Evolutionary conservation across 2,888 invertebrate species (phyloP), one percentile per base, ranked within the genome.

Genomic region (Bembecia ichneumoniformis): DNA sequence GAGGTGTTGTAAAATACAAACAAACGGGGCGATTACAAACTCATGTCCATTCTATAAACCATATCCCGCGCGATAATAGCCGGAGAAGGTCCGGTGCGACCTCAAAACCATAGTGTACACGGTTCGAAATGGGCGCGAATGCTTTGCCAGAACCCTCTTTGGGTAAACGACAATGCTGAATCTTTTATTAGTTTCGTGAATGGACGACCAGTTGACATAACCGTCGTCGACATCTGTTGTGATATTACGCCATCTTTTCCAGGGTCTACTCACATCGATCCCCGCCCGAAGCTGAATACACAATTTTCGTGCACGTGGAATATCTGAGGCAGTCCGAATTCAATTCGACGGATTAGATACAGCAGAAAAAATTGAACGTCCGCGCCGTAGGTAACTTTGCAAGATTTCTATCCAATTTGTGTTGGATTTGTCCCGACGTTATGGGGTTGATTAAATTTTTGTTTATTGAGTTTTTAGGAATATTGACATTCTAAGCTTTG

Each of bases 111-210:
- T 35, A 46, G 52, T 50, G 56, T 52, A 61, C 57, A 59, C 64
- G 63, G 63, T 58, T 59, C 56, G 60, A 58, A 73, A 73, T 71
- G 71, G 71, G 64, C 65, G 66, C 64, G 69, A 71, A 74, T 69
- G 73, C 68, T 68, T 68, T 63, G 66, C 68, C 72, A 77, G 70
- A 62, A 75, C 81, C 83, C 77, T 77, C 74, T 76, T 74, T 66
- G 71, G 68, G 59, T 68, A 73, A 81, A 81, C 81, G 82, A 76
- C 78, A 77, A 77, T 78, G 79, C 81, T 86, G 86, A 84, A 83
- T 86, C 82, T 86, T 84, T 84, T 87, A 87, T 86, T 84, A 82
- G 82, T 80, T 82, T 75, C 65, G 80, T 77, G 79, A 83, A 83
- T 82, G 80, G 77, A 78, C 74, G 81, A 74, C 77, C 77, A 79